Evolutionary conservation across 1,140 invertebrate species (phyloP).

Genomic region (Cyrtorhinus lividipennis): DNA sequence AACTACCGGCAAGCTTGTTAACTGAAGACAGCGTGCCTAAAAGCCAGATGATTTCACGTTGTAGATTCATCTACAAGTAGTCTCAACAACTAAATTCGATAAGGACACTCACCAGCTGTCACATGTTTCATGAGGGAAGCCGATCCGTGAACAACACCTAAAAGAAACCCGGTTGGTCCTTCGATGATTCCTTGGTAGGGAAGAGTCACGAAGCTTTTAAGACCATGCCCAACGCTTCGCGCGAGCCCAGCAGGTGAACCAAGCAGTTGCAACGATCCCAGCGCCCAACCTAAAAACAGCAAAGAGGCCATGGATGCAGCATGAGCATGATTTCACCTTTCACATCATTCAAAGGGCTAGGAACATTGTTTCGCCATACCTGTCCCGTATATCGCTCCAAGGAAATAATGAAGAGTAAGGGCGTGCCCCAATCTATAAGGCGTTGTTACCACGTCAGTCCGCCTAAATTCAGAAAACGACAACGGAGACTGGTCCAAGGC

Average conservation of each 20-base stretch:
- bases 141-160: slow-evolving; percentile 68
- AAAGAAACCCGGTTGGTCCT: slow-evolving; percentile 69
- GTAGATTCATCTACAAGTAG: too few species aligned
- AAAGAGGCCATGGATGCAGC: too few species aligned
- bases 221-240: slow-evolving; percentile 63
- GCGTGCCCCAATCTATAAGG: slow-evolving; percentile 62
- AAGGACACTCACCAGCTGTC: slow-evolving; percentile 43
- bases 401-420: slow-evolving; percentile 76
- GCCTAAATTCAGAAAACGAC: slow-evolving; percentile 62
- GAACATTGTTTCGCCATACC: too few species aligned
- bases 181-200: slow-evolving; percentile 69
- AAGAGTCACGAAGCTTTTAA: slow-evolving; percentile 70
- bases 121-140: slow-evolving; percentile 67
- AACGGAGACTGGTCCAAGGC: slow-evolving; percentile 82
- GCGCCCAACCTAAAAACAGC: slow-evolving; percentile 59
- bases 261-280: slow-evolving; percentile 81
- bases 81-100: too few species aligned
- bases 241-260: slow-evolving; percentile 76
- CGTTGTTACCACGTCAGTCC: slow-evolving; percentile 57
- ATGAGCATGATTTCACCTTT: not conserved
- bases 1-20: slow-evolving; percentile 77
- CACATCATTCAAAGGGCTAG: too few species aligned
- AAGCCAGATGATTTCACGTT: slow-evolving; percentile 10
- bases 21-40: slow-evolving; percentile 72
- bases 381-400: slow-evolving; percentile 75